Percentiles rank a stretch among this genome's conserved stretches.
Conservation (phyloP, 2,797 vertebrate species). For the Myotis daubentonii region DNA sequence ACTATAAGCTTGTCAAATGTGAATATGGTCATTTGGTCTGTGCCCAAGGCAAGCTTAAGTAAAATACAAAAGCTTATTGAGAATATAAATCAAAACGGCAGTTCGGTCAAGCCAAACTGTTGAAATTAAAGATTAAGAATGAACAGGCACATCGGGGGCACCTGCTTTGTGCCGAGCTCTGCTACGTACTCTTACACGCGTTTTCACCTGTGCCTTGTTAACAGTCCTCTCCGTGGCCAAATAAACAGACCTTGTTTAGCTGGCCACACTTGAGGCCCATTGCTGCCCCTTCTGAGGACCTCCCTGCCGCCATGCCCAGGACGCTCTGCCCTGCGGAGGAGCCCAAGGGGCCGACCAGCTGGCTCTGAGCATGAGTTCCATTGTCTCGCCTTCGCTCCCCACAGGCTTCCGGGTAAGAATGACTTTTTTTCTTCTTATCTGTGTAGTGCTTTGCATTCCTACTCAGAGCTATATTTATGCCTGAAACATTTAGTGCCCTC, state of each 20-base stretch:
- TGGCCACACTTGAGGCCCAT: background rate
- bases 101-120: background rate
- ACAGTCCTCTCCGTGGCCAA: background rate
- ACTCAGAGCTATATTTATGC: background rate
- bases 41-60: background rate
- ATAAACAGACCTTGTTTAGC: background rate
- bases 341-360: accelerated
- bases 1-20: background rate
- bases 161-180: background rate
- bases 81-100: background rate
- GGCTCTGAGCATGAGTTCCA: background rate
- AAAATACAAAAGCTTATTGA: background rate
- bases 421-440: background rate
- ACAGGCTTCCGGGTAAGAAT: background rate
- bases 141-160: background rate
- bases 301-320: accelerated
- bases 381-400: background rate
- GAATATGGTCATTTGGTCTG: background rate
- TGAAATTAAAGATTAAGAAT: background rate
- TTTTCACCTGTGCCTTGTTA: background rate
- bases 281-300: too few species aligned
- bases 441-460: background rate
- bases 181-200: accelerated
- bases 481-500: background rate
- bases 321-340: background rate